These are phyloP conservation scores for Passerina amoena DNA, from an alignment of 2,113 vertebrate species.

Conservation along the genomic window DNA sequence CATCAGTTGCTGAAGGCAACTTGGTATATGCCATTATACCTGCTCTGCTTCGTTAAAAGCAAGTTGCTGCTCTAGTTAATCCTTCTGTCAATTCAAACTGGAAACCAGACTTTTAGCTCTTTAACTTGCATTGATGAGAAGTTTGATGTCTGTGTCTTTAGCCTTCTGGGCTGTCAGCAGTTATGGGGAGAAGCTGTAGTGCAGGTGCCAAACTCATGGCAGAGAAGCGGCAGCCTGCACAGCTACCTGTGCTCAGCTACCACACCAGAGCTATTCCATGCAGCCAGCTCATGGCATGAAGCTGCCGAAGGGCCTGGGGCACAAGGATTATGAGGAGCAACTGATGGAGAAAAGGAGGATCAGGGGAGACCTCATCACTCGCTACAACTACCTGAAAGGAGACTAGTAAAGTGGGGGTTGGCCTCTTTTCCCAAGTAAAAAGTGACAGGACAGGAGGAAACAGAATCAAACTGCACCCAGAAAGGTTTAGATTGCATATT, in stretches of 20 bases:
- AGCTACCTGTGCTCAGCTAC: neutral
- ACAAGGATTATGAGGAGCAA: neutral
- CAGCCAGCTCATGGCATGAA: neutral
- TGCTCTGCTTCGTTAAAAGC: neutral
- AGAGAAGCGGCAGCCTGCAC: neutral
- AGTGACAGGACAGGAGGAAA: neutral
- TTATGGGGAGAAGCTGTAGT: accelerated
- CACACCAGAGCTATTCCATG: neutral
- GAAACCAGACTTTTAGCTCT: neutral
- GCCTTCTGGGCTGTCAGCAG: neutral
- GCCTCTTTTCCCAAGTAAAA: neutral
- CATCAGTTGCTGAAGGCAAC: neutral
- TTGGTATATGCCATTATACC: neutral
- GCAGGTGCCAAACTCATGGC: neutral
- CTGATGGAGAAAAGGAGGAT: neutral
- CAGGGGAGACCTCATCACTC: neutral
- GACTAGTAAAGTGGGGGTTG: accelerated
- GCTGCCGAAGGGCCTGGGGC: neutral
- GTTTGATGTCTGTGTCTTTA: neutral
- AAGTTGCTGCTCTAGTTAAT: neutral
- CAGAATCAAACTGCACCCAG: accelerated
- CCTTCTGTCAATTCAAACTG: neutral
- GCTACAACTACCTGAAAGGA: neutral
- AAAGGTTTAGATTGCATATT: neutral
- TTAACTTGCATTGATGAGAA: neutral